Evolutionary conservation across 2,888 invertebrate species (phyloP).

Genomic region (Rotaria socialis): DNA sequence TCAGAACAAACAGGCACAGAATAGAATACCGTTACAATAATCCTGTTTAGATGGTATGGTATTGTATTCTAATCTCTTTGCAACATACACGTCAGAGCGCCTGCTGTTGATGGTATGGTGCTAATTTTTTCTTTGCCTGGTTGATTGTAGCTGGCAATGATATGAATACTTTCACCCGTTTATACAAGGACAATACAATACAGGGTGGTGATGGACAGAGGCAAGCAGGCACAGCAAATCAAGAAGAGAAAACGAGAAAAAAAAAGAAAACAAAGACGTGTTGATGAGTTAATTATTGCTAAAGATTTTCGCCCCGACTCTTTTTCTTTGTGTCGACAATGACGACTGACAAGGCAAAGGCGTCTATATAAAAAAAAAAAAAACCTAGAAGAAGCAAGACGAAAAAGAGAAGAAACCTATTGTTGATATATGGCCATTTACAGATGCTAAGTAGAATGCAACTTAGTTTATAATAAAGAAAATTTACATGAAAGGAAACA

Average conservation of each 20-base stretch:
- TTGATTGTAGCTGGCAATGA: background rate
- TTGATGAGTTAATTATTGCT: conserved; percentile 10
- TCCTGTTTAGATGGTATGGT: background rate
- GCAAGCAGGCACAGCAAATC: background rate
- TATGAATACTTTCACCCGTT: conserved; percentile 22
- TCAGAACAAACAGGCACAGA: background rate
- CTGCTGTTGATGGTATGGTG: background rate
- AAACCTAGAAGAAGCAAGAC: background rate
- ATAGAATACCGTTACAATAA: background rate
- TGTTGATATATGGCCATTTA: background rate
- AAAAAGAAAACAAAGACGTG: conserved; percentile 18
- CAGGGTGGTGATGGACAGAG: conserved; percentile 2
- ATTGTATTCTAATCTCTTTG: background rate
- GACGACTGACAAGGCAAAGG: background rate
- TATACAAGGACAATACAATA: conserved; percentile 10
- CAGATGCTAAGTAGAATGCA: background rate
- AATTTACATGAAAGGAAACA: background rate
- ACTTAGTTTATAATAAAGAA: background rate
- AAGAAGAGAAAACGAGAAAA: background rate
- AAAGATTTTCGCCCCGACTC: conserved; percentile 21
- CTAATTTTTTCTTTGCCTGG: conserved; percentile 6
- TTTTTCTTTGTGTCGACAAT: background rate
- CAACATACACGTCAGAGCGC: background rate
- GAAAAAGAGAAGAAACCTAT: background rate
- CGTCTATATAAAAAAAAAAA: background rate